These are phyloP conservation scores for Aphelenchoides bicaudatus DNA, from an alignment of 2,888 invertebrate genomes.

Conservation along the genomic window DNA sequence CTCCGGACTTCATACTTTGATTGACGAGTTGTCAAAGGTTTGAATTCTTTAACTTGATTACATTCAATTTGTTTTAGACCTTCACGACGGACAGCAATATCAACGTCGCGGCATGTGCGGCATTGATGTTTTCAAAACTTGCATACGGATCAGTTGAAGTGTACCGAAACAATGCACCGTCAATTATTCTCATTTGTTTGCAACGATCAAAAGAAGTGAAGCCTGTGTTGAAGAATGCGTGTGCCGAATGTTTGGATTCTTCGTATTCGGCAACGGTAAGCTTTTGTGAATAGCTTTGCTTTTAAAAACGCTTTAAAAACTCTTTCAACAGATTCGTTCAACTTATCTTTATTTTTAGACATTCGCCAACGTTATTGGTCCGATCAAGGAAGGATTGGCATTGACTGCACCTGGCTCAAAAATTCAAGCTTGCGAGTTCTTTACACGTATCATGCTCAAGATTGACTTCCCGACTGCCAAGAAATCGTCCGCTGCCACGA, in stretches of 20 bases:
- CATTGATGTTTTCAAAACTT: constrained; percentile 76
- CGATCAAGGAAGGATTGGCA: constrained; percentile 15
- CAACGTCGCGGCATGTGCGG: constrained; percentile 80
- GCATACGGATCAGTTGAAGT: constrained; percentile 82
- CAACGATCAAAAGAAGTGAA: constrained; percentile 69
- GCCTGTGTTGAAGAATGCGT: constrained; percentile 76
- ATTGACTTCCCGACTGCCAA: constrained; percentile 21
- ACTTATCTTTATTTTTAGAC: too few species aligned
- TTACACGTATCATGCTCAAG: constrained; percentile 14
- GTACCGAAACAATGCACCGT: constrained; percentile 75
- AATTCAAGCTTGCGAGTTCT: constrained; percentile 13
- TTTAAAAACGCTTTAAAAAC: too few species aligned
- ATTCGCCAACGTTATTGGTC: constrained; percentile 2
- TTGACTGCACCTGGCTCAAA: constrained; percentile 12
- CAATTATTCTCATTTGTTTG: constrained; percentile 68
- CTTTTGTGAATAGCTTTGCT: too few species aligned
- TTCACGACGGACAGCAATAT: constrained; percentile 92
- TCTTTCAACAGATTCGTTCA: too few species aligned
- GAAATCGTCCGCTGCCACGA: constrained; percentile 17
- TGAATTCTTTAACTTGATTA: background rate
- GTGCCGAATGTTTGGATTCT: constrained; percentile 71
- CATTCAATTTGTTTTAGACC: constrained; percentile 34
- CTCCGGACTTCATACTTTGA: constrained; percentile 70
- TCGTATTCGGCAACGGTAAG: constrained; percentile 22
- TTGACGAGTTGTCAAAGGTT: constrained; percentile 80